Conservation (phyloP, 2,888 invertebrate species). For the Crematogaster levior region DNA sequence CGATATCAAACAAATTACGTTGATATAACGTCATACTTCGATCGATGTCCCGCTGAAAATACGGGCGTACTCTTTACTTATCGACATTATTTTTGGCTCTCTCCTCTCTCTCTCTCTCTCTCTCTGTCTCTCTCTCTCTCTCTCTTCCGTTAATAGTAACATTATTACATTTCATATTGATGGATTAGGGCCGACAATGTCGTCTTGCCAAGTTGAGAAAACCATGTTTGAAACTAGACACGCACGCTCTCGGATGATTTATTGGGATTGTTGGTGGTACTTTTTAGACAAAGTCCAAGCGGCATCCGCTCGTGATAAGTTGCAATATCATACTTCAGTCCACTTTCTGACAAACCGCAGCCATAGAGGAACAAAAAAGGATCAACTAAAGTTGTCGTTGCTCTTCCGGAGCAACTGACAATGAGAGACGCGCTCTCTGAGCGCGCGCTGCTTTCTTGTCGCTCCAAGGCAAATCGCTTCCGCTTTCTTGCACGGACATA, state of each 20-base stretch:
- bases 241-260: conserved; percentile 28
- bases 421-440: conserved; percentile 8
- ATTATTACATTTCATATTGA: conserved; percentile 14
- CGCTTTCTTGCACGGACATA: conserved; percentile 47
- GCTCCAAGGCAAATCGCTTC: conserved; percentile 47
- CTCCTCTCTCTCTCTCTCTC: no score
- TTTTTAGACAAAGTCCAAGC: conserved; percentile 31
- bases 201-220: conserved; percentile 5
- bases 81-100: not conserved
- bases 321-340: conserved; percentile 48
- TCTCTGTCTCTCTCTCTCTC: no score
- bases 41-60: not conserved
- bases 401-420: conserved; percentile 28
- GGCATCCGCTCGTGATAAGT: conserved; percentile 30
- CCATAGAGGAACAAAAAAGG: conserved; percentile 20
- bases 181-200: not conserved
- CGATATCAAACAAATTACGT: not conserved
- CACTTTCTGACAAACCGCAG: conserved; percentile 51
- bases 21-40: not conserved
- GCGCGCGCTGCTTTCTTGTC: conserved; percentile 42
- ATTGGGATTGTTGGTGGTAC: conserved; percentile 26
- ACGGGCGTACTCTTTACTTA: not conserved
- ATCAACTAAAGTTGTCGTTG: conserved; percentile 49
- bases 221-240: not conserved
- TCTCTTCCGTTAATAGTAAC: not conserved